Conservation (phyloP, 2,797 vertebrate genomes). For the Gila robusta region DNA sequence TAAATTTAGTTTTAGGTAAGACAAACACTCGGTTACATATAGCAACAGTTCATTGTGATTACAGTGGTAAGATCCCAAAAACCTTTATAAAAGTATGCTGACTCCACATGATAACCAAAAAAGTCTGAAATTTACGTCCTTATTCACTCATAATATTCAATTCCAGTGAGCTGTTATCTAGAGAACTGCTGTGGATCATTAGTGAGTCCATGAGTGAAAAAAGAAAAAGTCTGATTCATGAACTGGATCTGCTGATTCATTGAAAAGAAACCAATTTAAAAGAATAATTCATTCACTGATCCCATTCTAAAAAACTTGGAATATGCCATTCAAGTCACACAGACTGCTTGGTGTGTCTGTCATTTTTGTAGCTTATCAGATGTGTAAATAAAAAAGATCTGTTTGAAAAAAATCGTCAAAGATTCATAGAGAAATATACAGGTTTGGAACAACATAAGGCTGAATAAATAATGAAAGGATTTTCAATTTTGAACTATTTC, state of each 20-base stretch:
- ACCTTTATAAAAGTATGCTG: not conserved
- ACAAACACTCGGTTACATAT: not conserved
- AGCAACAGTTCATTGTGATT: not conserved
- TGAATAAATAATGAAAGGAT: conserved; percentile 2
- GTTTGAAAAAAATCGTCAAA: not conserved
- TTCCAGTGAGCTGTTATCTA: not conserved
- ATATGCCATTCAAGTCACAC: not conserved
- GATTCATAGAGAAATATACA: not conserved
- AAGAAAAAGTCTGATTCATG: not conserved
- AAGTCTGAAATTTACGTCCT: too few relatives aligned
- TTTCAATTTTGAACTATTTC: not conserved
- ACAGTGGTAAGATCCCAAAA: not conserved
- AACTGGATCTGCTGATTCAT: not conserved
- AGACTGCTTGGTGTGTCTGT: not conserved
- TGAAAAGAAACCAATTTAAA: not conserved
- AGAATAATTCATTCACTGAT: not conserved
- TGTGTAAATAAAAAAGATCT: not conserved
- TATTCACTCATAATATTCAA: not conserved
- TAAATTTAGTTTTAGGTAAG: not conserved
- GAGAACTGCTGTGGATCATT: not conserved
- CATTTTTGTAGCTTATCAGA: not conserved
- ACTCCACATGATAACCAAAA: not conserved
- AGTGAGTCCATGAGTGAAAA: not conserved
- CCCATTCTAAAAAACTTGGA: not conserved
- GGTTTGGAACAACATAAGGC: not conserved